A percentile compares a stretch with the other conserved stretches of the same genome.
Evolutionary conservation across 2,888 invertebrate genomes (phyloP).

Genomic region (Plagodis pulveraria): DNA sequence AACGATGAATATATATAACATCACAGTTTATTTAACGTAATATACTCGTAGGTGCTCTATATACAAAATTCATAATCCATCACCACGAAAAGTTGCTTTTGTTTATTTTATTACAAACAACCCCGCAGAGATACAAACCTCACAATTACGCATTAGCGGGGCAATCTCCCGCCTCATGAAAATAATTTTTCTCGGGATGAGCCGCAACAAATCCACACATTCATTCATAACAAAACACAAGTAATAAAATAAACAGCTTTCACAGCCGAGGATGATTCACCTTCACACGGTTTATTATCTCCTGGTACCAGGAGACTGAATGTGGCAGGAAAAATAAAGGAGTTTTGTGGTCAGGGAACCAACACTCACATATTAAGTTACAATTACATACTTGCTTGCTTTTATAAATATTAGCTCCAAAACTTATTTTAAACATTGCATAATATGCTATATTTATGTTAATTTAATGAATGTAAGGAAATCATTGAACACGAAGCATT

Average conservation of each 20-base stretch:
- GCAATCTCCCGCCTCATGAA: background rate
- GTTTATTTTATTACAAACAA: background rate
- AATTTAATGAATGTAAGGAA: too few species aligned
- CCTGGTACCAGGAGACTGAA: background rate
- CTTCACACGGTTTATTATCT: background rate
- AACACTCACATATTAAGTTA: too few species aligned
- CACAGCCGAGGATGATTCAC: background rate
- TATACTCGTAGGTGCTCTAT: background rate
- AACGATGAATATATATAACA: background rate
- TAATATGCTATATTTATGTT: too few species aligned
- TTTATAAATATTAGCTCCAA: too few species aligned
- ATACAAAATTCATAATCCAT: background rate
- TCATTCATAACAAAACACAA: constrained; percentile 5
- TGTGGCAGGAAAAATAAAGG: too few species aligned
- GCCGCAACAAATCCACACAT: constrained; percentile 1
- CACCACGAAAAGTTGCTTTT: background rate
- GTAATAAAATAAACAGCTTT: constrained; percentile 2
- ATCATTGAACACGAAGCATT: too few species aligned
- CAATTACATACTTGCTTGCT: too few species aligned
- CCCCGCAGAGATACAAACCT: background rate
- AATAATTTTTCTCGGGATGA: constrained; percentile 7
- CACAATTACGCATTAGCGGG: background rate
- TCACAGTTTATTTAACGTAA: background rate
- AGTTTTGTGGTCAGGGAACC: too few species aligned
- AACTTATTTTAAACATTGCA: too few species aligned